A percentile compares a stretch with the other conserved stretches of the same genome.
Evolutionary conservation across 2,888 invertebrate genomes (phyloP).

Genomic region (Agrochola litura): DNA sequence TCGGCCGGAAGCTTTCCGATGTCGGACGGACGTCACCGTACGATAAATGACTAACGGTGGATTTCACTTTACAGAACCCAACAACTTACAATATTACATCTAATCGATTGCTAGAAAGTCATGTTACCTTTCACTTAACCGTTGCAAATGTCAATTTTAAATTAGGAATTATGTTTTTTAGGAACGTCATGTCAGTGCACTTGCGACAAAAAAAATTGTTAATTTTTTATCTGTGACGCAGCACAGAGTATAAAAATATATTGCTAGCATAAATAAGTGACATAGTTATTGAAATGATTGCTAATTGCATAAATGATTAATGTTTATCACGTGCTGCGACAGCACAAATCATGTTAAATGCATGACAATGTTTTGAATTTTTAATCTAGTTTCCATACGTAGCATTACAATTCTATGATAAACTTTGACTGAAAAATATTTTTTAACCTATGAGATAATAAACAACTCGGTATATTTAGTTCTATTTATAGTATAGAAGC

Average conservation of each 20-base stretch:
- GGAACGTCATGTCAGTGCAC: neutral
- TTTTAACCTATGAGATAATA: constrained; percentile 4
- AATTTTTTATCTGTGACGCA: constrained; percentile 20
- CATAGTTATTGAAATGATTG: constrained; percentile 35
- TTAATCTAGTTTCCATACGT: constrained; percentile 34
- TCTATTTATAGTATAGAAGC: neutral
- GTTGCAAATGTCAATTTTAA: neutral
- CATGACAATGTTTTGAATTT: constrained; percentile 37
- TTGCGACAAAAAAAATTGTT: constrained; percentile 5
- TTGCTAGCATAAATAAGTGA: constrained; percentile 21
- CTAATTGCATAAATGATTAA: constrained; percentile 52
- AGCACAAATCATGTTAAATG: constrained; percentile 16
- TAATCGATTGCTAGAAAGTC: constrained; percentile 49
- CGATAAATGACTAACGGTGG: constrained; percentile 60
- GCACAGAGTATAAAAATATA: constrained; percentile 1
- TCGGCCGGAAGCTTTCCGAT: constrained; percentile 76
- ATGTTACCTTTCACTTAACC: constrained; percentile 40
- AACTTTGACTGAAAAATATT: constrained; percentile 9
- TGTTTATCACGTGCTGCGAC: constrained; percentile 41
- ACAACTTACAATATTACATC: constrained; percentile 13
- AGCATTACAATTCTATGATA: neutral
- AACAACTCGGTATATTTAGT: neutral
- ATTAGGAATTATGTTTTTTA: neutral
- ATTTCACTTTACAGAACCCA: constrained; percentile 51
- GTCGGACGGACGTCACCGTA: constrained; percentile 66